Evolutionary conservation across 2,797 vertebrate genomes (phyloP).

Genomic region (Sciurus vulgaris): DNA sequence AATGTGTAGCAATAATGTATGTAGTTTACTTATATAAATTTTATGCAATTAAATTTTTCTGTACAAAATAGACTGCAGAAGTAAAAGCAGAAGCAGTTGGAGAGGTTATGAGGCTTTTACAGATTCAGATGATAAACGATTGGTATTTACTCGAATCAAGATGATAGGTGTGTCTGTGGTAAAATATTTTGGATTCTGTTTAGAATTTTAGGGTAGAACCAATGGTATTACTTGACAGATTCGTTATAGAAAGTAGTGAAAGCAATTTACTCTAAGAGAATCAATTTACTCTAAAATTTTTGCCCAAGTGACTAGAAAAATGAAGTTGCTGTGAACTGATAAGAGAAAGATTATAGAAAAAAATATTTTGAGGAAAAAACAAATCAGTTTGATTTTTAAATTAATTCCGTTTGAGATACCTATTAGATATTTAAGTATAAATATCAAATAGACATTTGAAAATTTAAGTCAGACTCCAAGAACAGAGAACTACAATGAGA

Average conservation of each 20-base stretch:
- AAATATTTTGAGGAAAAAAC: not conserved
- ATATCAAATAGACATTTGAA: not conserved
- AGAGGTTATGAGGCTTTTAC: not conserved
- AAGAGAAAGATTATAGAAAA: not conserved
- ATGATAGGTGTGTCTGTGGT: no score
- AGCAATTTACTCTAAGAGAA: not conserved
- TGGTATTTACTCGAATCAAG: no score
- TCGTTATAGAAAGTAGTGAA: not conserved
- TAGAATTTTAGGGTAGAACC: not conserved
- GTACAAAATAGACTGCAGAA: not conserved
- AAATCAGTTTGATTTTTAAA: not conserved
- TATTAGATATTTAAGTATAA: not conserved
- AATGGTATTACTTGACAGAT: not conserved
- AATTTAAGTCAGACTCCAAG: not conserved
- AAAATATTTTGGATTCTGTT: not conserved
- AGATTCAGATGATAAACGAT: not conserved
- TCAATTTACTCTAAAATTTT: not conserved
- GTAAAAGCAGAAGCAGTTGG: no score
- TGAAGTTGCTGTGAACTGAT: not conserved
- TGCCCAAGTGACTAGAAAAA: not conserved
- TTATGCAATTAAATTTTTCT: not conserved
- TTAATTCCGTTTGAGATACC: not conserved
- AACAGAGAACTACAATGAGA: not conserved
- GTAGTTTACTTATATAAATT: not conserved
- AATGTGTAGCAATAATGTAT: no score